phyloP scores from a whole-genome alignment of 2,888 invertebrate genomes.

The Parnassius mnemosyne region DNA sequence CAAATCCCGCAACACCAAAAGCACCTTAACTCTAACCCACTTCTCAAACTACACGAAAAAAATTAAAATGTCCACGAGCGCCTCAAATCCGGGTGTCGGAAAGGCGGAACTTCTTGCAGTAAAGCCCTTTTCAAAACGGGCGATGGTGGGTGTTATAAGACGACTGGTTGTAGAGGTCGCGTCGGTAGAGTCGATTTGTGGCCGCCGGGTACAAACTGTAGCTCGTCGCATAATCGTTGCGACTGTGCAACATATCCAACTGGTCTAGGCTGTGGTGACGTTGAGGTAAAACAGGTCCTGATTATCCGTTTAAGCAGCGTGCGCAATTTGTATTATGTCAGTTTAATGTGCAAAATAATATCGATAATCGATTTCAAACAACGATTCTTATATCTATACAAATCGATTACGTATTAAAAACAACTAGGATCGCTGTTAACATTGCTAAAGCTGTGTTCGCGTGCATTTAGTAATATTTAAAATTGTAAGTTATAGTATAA shows the following conservation, averaged over 20 bases:
- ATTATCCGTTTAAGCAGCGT: slow-evolving; percentile 58
- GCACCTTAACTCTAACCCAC: slow-evolving; percentile 34
- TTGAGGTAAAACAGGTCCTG: slow-evolving; percentile 53
- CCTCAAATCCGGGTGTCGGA: slow-evolving; percentile 68
- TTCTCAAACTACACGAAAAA: slow-evolving; percentile 46
- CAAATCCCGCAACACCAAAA: slow-evolving; percentile 28
- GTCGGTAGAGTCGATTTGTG: slow-evolving; percentile 54
- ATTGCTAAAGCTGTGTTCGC: too few species aligned
- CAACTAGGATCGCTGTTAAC: too few species aligned
- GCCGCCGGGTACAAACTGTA: slow-evolving; percentile 53
- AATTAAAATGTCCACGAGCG: slow-evolving; percentile 53
- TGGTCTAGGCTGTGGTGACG: slow-evolving; percentile 75
- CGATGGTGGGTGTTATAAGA: slow-evolving; percentile 68
- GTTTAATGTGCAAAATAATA: background rate
- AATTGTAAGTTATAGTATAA: too few species aligned
- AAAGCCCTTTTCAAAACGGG: slow-evolving; percentile 78
- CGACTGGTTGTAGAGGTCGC: slow-evolving; percentile 65
- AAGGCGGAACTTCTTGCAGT: slow-evolving; percentile 75
- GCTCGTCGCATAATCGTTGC: slow-evolving; percentile 60
- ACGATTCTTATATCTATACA: too few species aligned
- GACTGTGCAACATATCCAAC: slow-evolving; percentile 69
- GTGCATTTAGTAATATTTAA: too few species aligned
- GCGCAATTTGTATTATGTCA: slow-evolving; percentile 40
- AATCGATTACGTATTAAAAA: too few species aligned
- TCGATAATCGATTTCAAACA: background rate